Evolutionary conservation across 1,140 invertebrate species (phyloP).

Genomic region (Hetaerina americana): DNA sequence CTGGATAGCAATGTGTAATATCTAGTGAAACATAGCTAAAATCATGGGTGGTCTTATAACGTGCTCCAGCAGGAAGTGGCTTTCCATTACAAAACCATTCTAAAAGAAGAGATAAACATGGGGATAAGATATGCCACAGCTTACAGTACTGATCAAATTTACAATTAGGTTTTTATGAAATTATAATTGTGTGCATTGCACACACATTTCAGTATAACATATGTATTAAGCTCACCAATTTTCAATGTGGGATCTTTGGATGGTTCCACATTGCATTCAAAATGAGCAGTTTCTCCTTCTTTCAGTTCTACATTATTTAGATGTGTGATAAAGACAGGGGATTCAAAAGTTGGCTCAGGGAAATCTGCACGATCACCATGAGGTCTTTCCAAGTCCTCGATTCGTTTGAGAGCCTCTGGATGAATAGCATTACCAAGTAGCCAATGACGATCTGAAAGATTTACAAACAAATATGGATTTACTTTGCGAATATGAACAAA

Average conservation of each 20-base stretch:
- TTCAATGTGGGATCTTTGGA: slow-evolving; percentile 88
- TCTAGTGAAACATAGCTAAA: slow-evolving; percentile 80
- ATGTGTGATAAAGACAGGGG: slow-evolving; percentile 79
- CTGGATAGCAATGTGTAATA: slow-evolving; percentile 63
- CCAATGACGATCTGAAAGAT: slow-evolving; percentile 55
- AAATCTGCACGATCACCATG: slow-evolving; percentile 43
- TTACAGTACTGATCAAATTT: not conserved
- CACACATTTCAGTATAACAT: not conserved
- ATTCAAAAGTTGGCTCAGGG: slow-evolving; percentile 65
- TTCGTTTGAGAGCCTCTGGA: slow-evolving; percentile 76
- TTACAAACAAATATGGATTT: too few relatives aligned
- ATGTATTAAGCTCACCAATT: slow-evolving; percentile 35
- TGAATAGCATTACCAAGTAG: slow-evolving; percentile 76
- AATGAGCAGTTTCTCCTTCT: slow-evolving; percentile 83
- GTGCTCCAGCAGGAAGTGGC: slow-evolving; percentile 59
- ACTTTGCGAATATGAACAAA: too few relatives aligned
- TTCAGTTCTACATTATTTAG: slow-evolving; percentile 79
- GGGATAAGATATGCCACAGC: not conserved
- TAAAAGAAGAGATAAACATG: too few relatives aligned
- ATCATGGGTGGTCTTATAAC: slow-evolving; percentile 75
- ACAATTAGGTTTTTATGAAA: not conserved
- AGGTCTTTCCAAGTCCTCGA: slow-evolving; percentile 75
- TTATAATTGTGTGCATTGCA: not conserved
- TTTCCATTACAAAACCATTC: slow-evolving; percentile 85
- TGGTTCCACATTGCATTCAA: slow-evolving; percentile 89